Evolutionary conservation across 1,140 invertebrate species (phyloP).

Genomic region (Lordiphosa mommai): DNA sequence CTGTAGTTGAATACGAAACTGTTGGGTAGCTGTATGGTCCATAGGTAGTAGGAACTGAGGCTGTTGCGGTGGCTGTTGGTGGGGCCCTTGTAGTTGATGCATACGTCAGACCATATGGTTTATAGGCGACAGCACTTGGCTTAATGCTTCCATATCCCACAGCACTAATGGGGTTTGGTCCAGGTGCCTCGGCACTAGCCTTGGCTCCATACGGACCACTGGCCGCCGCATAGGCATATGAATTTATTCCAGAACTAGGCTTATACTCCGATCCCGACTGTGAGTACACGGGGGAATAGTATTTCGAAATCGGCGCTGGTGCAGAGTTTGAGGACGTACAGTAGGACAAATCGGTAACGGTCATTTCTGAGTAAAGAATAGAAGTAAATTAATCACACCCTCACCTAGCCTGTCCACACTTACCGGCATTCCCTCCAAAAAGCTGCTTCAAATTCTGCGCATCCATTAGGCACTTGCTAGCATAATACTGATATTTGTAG

Average conservation of each 20-base stretch:
- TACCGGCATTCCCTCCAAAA: constrained; percentile 18
- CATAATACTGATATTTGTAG: constrained; percentile 7
- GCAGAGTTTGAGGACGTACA: constrained; percentile 8
- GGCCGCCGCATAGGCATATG: constrained; percentile 49
- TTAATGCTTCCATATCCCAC: constrained; percentile 8
- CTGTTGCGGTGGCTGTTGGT: not conserved
- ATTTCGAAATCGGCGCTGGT: not conserved
- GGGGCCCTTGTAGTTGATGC: constrained; percentile 9
- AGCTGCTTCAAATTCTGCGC: constrained; percentile 20
- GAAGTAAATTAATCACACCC: not conserved
- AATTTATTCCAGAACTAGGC: not conserved
- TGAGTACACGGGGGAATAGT: not conserved
- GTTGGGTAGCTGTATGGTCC: not conserved
- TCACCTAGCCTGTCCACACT: not conserved
- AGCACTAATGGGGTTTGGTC: constrained; percentile 9
- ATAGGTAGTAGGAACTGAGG: not conserved
- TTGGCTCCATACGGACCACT: constrained; percentile 43
- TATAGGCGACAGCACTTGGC: constrained; percentile 2
- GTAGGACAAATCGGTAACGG: constrained; percentile 1
- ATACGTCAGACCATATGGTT: constrained; percentile 3
- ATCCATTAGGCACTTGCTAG: constrained; percentile 26
- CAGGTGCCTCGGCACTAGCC: constrained; percentile 45
- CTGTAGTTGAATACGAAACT: not conserved
- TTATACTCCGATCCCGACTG: not conserved
- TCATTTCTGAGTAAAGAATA: constrained; percentile 7